These are phyloP conservation scores for Allygus modestus DNA, from an alignment of 2,888 invertebrate species.

Conservation along the genomic window DNA sequence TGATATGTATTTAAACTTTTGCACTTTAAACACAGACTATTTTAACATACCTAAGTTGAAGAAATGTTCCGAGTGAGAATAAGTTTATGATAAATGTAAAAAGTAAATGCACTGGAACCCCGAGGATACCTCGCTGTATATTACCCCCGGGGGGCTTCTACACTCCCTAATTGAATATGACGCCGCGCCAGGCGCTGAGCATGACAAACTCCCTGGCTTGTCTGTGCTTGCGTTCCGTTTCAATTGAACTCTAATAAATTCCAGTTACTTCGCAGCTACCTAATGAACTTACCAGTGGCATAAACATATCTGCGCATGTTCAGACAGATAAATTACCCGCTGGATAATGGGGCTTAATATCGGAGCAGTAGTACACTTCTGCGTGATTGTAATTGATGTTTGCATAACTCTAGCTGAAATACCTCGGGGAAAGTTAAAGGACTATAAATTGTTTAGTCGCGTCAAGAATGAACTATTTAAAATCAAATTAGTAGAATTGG, in stretches of 20 bases:
- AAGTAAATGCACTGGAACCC: too few relatives aligned
- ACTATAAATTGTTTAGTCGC: neutral
- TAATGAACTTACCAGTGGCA: conserved; percentile 39
- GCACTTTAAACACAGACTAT: too few relatives aligned
- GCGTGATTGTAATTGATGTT: conserved; percentile 44
- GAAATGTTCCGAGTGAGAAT: too few relatives aligned
- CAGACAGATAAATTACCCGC: conserved; percentile 32
- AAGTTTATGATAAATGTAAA: too few relatives aligned
- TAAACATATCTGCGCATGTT: conserved; percentile 28
- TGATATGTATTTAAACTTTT: too few relatives aligned
- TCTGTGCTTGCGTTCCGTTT: conserved; percentile 22
- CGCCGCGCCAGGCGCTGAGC: neutral
- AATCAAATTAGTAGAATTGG: too few relatives aligned
- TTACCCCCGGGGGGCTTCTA: conserved; percentile 7
- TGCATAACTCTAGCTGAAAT: conserved; percentile 9
- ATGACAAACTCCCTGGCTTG: conserved; percentile 40
- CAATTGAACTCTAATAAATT: conserved; percentile 52
- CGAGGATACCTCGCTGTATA: too few relatives aligned
- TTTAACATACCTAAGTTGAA: neutral
- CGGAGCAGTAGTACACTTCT: neutral
- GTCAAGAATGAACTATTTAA: neutral
- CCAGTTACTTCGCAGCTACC: conserved; percentile 48
- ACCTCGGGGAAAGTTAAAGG: neutral
- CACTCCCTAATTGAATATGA: conserved; percentile 38
- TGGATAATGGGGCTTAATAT: conserved; percentile 37